Percentiles rank a stretch among this genome's conserved stretches.
These are phyloP conservation scores for Phycodurus eques DNA, from an alignment of 2,113 vertebrate species.

Conservation along the genomic window DNA sequence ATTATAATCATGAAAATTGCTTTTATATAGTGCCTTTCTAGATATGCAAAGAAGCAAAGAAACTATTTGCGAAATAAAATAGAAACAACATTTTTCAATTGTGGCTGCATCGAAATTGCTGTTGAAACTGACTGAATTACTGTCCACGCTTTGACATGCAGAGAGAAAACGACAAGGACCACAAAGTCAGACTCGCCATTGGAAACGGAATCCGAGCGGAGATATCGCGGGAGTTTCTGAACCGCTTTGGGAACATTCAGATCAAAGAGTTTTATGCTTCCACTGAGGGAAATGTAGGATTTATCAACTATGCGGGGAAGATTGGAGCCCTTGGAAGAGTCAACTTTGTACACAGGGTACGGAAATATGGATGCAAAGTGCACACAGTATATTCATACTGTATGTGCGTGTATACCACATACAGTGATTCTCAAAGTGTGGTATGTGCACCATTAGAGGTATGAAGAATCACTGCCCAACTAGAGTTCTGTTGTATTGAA, in stretches of 20 bases:
- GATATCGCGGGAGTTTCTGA: slow-evolving; percentile 83
- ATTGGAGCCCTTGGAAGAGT: slow-evolving; percentile 80
- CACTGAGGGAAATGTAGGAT: slow-evolving; percentile 85
- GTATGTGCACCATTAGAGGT: neutral
- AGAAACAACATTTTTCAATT: neutral
- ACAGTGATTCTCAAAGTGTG: neutral
- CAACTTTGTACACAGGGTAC: slow-evolving; percentile 78
- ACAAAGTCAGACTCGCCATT: slow-evolving; percentile 79
- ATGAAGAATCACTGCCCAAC: neutral
- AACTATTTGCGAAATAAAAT: no score
- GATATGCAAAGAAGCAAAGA: neutral
- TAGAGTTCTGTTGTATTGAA: no score
- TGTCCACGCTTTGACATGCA: slow-evolving; percentile 41
- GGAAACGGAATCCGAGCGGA: slow-evolving; percentile 84
- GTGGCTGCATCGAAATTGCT: neutral
- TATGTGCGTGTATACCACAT: neutral
- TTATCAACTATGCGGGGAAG: slow-evolving; percentile 83
- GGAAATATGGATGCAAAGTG: slow-evolving; percentile 8
- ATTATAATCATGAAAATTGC: neutral
- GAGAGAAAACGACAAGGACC: slow-evolving; percentile 79
- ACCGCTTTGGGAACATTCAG: slow-evolving; percentile 79
- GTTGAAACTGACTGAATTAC: neutral
- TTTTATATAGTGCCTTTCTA: neutral
- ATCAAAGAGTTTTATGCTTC: slow-evolving; percentile 85
- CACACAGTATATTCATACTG: neutral